Base-by-base conservation (phyloP, 2,888 invertebrate genomes). In the Neoscelio sp. region DNA sequence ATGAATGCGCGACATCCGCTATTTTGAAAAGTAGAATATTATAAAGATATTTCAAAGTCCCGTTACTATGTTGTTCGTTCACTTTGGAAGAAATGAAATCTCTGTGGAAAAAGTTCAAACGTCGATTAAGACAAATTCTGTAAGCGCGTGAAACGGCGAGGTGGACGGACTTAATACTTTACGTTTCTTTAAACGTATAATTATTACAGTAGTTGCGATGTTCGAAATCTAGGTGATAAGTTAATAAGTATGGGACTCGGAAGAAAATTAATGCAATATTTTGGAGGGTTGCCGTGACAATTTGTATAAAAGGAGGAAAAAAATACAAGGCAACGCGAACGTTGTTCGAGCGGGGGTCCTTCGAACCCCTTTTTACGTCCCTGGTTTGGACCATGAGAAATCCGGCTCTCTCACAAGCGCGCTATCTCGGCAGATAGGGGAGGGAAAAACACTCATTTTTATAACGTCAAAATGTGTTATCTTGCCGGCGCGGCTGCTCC, bases 401-500 rank as follows among this genome's bases (percentile, higher is more conserved):
- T 73, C 62, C 62, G 28, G 67, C 68, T 76, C 82, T 44, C 38
- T 82, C 82, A 83, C 82, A 86, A 86, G 87, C 86, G 84, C 86
- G 86, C 87, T 90, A 89, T 90, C 89, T 87, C 82, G 78, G 82
- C 81, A 88, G 88, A 89, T 88, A 89, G 86, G 82, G 83, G 81
- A 87, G 89, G 87, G 89, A 90, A 89, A 90, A 89, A 90, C 89
- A 89, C 90, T 90, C 90, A 90, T 90, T 90, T 90, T 90, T 90
- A 90, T 90, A 90, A 89, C 90, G 90, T 90, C 90, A 90, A 90
- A 90, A 90, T 89, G 89, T 87, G 89, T 90, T 90, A 90, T 90
- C 90, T 89, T 83, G 82, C 84, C 83, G 82, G 86, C 81, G 87
- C 86, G 85, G 84, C 83, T 84, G 85, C 79, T 78, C 80, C 78